A percentile compares a stretch with the other conserved stretches of the same genome.
Evolutionary conservation across 2,888 invertebrate species (phyloP).

Genomic region (Drosophila multiciliata): DNA sequence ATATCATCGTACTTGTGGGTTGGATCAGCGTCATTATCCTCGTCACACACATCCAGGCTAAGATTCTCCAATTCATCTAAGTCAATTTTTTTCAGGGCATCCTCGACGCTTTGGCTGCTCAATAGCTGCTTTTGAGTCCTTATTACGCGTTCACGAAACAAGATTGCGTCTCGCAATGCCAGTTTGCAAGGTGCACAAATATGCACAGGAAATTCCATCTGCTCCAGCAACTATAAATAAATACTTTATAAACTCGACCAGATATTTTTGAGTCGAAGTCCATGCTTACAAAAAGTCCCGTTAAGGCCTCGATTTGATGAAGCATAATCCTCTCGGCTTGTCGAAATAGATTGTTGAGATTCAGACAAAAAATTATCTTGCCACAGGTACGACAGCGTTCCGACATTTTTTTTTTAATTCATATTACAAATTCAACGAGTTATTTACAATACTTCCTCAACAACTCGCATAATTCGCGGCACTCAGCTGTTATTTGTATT

Average conservation of each 20-base stretch:
- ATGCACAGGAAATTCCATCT: slow-evolving; percentile 39
- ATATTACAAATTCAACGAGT: slow-evolving; percentile 25
- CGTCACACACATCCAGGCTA: neutral
- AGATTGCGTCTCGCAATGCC: slow-evolving; percentile 55
- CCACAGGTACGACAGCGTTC: slow-evolving; percentile 66
- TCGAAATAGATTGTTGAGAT: slow-evolving; percentile 50
- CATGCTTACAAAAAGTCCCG: slow-evolving; percentile 64
- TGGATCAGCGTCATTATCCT: neutral
- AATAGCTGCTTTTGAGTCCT: slow-evolving; percentile 59
- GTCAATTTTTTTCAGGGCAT: slow-evolving; percentile 41
- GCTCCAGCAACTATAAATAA: slow-evolving; percentile 40
- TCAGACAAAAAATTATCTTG: slow-evolving; percentile 52
- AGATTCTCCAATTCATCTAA: slow-evolving; percentile 28
- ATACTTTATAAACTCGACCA: neutral
- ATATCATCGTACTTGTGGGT: slow-evolving; percentile 12
- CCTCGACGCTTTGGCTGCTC: slow-evolving; percentile 8
- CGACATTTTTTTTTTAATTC: slow-evolving; percentile 63
- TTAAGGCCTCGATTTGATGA: slow-evolving; percentile 66
- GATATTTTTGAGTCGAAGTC: neutral
- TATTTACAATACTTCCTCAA: slow-evolving; percentile 11
- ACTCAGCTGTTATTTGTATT: slow-evolving; percentile 40
- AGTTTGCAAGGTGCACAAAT: slow-evolving; percentile 67
- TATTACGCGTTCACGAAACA: slow-evolving; percentile 65
- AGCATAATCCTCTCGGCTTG: slow-evolving; percentile 57
- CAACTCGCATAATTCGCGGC: slow-evolving; percentile 30